Conservation (phyloP, 2,797 vertebrate genomes). For the Crocidura indochinensis region DNA sequence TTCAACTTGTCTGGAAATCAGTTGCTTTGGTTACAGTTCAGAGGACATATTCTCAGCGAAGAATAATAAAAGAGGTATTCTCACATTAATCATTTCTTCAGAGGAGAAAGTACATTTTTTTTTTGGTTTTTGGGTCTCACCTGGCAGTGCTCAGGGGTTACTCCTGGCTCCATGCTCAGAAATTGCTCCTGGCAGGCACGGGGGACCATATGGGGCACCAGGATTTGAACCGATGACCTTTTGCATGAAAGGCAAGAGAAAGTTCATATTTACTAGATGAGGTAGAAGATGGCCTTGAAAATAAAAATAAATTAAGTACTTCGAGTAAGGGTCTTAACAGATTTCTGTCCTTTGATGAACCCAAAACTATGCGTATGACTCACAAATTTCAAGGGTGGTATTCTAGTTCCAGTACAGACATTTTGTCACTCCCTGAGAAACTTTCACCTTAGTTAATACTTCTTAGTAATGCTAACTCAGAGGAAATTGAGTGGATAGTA, state of each 20-base stretch:
- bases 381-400: background rate
- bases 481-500: constrained; percentile 37
- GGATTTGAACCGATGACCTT: too few species aligned
- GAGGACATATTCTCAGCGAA: constrained; percentile 51
- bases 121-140: too few species aligned
- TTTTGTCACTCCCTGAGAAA: background rate
- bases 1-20: constrained; percentile 66
- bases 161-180: too few species aligned
- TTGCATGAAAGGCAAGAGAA: too few species aligned
- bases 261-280: background rate
- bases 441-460: background rate
- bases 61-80: constrained; percentile 56
- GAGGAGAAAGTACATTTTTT: background rate
- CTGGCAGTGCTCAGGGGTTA: too few species aligned
- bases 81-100: constrained; percentile 65
- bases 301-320: constrained; percentile 8
- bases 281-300: constrained; percentile 5
- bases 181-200: too few species aligned
- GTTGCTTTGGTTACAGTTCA: constrained; percentile 63
- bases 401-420: background rate
- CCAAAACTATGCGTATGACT: background rate
- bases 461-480: background rate
- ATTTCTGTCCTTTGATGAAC: background rate
- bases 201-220: too few species aligned
- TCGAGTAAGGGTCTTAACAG: background rate